phyloP scores from a whole-genome alignment of 2,113 vertebrate genomes.

The Henicopernis longicauda region DNA sequence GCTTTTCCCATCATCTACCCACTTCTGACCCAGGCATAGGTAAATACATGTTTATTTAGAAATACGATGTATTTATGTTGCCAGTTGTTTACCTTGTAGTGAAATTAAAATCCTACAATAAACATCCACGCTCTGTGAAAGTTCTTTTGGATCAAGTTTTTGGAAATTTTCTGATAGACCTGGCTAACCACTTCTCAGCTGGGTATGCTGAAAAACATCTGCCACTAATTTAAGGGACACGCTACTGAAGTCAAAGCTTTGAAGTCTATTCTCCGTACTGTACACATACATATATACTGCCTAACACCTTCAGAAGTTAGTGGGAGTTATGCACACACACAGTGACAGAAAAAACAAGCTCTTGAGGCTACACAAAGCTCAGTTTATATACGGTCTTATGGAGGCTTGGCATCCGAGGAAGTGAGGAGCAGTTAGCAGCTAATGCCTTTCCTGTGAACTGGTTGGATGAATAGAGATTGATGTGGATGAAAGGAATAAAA shows the following conservation, averaged over 20 bases:
- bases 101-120: neutral
- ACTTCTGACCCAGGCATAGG: neutral
- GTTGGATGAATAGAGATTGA: neutral
- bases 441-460: slow-evolving; percentile 48
- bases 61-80: neutral
- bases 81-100: neutral
- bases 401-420: slow-evolving; percentile 15
- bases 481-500: slow-evolving; percentile 34
- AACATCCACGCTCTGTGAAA: neutral
- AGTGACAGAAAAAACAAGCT: slow-evolving; percentile 28
- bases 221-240: neutral
- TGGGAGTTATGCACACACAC: slow-evolving; percentile 26
- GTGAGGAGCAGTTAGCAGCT: slow-evolving; percentile 45
- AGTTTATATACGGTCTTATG: slow-evolving; percentile 3
- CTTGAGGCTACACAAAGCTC: slow-evolving; percentile 36
- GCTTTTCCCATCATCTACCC: neutral
- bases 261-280: neutral
- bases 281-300: neutral
- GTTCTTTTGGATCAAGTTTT: neutral
- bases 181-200: neutral
- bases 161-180: neutral
- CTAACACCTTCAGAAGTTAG: slow-evolving; percentile 45
- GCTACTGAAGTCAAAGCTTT: neutral
- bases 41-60: neutral
- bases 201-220: neutral